These are phyloP conservation scores for Scolanthus callimorphus DNA, from an alignment of 92 coral and sea anemone species.

Conservation along the genomic window DNA sequence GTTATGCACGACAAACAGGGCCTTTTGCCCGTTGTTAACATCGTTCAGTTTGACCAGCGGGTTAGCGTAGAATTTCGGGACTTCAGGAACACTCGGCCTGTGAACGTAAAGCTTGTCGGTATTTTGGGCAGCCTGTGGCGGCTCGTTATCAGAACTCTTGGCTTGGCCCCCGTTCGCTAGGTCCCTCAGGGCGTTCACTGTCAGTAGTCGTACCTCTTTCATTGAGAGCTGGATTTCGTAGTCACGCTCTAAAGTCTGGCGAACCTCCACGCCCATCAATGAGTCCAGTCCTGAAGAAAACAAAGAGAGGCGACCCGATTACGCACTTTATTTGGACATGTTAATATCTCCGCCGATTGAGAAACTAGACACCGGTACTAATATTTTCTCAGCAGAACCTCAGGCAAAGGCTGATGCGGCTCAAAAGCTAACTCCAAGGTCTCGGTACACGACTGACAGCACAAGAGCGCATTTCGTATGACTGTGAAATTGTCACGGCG, in stretches of 20 bases:
- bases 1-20: slow-evolving; percentile 69
- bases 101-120: slow-evolving; percentile 4
- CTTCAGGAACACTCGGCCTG: neutral
- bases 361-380: no score
- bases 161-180: slow-evolving; percentile 40
- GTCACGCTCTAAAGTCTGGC: slow-evolving; percentile 81
- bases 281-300: slow-evolving; percentile 65
- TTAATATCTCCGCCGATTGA: no score
- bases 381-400: no score
- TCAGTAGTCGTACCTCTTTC: slow-evolving; percentile 78
- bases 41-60: slow-evolving; percentile 51
- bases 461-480: no score
- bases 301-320: no score
- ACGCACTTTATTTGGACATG: no score
- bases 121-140: neutral
- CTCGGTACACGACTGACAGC: no score
- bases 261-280: slow-evolving; percentile 82
- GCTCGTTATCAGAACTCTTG: slow-evolving; percentile 13
- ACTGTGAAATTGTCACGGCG: no score
- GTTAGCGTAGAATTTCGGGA: slow-evolving; percentile 26
- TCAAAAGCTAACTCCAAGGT: no score
- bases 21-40: slow-evolving; percentile 53
- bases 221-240: slow-evolving; percentile 67
- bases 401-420: no score
- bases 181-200: slow-evolving; percentile 69